These are phyloP conservation scores for Melanotaenia pygmaea DNA, from an alignment of 2,797 vertebrate species.

Conservation along the genomic window DNA sequence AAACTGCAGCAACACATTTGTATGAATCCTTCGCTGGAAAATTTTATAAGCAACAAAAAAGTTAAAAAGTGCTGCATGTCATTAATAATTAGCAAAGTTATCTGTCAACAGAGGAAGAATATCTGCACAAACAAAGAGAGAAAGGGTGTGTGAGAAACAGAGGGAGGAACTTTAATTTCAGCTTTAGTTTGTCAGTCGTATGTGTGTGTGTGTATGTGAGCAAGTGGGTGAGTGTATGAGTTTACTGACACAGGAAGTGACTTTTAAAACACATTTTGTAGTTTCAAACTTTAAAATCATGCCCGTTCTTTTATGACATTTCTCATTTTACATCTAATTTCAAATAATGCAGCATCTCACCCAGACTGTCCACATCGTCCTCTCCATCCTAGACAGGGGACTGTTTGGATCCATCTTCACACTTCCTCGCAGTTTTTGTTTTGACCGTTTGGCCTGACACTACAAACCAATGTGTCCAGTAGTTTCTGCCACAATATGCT, in stretches of 20 bases:
- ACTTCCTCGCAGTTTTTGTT: neutral
- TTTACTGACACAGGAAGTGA: slow-evolving; percentile 2
- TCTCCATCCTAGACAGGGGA: slow-evolving; percentile 55
- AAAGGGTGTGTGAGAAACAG: neutral
- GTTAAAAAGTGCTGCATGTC: no score
- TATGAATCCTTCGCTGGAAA: neutral
- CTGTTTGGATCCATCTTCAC: slow-evolving; percentile 70
- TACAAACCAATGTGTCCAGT: neutral
- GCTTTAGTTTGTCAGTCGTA: neutral
- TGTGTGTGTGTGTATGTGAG: neutral
- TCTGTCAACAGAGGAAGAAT: neutral
- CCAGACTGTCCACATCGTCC: slow-evolving; percentile 79
- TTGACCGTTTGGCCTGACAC: neutral
- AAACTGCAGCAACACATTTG: no score
- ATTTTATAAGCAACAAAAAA: neutral
- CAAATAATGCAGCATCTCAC: slow-evolving; percentile 61
- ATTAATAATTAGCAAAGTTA: neutral
- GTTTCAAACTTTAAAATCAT: neutral
- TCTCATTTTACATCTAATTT: fast-evolving
- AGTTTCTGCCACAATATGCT: fast-evolving
- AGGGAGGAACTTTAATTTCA: neutral
- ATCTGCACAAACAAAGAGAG: neutral
- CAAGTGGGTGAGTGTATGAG: neutral
- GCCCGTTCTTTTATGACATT: neutral
- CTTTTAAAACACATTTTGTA: neutral